phyloP scores from a whole-genome alignment of 2,797 vertebrate species.

The Tadarida brasiliensis region DNA sequence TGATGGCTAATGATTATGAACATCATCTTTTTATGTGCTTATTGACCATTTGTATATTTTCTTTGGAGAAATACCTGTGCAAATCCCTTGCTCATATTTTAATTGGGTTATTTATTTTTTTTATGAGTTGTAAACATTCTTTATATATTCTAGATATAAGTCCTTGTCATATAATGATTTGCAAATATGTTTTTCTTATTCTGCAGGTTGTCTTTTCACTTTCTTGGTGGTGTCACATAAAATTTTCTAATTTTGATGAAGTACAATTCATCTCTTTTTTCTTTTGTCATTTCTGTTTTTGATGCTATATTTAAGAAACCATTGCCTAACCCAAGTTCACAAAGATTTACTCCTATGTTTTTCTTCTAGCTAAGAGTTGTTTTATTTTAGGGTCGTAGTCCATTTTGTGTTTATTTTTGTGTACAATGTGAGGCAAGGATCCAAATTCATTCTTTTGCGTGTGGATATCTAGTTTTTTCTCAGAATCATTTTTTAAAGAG shows the following conservation, averaged over 20 bases:
- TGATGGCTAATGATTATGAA: not conserved
- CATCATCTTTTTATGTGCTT: not conserved
- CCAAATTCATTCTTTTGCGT: conserved; percentile 7
- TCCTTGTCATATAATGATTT: not conserved
- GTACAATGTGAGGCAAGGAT: not conserved
- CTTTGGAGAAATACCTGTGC: not conserved
- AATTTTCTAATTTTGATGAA: conserved; percentile 36
- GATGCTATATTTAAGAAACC: not conserved
- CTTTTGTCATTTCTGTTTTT: conserved; percentile 17
- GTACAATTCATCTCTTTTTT: not conserved
- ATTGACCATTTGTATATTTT: conserved; percentile 24
- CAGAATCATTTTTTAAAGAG: conserved; percentile 21
- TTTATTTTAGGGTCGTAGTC: not conserved
- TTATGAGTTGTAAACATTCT: conserved; percentile 14
- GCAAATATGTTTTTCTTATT: not conserved
- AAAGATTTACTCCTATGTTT: not conserved
- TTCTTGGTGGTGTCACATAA: not conserved
- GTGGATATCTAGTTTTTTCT: not conserved
- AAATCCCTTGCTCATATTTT: conserved; percentile 2
- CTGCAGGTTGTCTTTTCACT: not conserved
- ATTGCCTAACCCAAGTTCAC: conserved; percentile 7
- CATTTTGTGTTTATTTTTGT: conserved; percentile 25
- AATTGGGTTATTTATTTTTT: conserved; percentile 21
- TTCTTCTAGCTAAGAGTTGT: not conserved
- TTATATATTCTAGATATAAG: conserved; percentile 5